Evolutionary conservation across 2,888 invertebrate species (phyloP).

Genomic region (Mythimna lalbum): DNA sequence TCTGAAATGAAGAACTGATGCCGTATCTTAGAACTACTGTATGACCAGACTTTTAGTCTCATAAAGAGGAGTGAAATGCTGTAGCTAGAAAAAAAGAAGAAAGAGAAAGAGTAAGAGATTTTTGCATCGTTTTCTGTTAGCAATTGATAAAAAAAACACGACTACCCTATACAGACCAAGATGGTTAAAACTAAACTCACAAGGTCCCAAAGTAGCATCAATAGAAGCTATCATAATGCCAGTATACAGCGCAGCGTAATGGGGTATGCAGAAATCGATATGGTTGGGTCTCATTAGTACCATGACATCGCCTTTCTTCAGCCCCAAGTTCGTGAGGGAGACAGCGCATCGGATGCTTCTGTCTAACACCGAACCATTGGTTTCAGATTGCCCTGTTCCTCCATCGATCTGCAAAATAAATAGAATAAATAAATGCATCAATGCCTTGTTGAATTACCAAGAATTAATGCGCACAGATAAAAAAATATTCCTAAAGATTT

Average conservation of each 20-base stretch:
- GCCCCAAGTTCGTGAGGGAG: slow-evolving; percentile 77
- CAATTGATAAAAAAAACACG: neutral
- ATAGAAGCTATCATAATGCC: slow-evolving; percentile 78
- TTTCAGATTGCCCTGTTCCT: slow-evolving; percentile 60
- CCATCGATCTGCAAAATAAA: slow-evolving; percentile 59
- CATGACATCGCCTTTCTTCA: slow-evolving; percentile 83
- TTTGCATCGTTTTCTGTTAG: too few species aligned
- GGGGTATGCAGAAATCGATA: slow-evolving; percentile 81
- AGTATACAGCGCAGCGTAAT: slow-evolving; percentile 84
- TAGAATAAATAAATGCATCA: neutral
- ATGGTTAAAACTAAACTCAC: slow-evolving; percentile 61
- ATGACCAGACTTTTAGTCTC: too few species aligned
- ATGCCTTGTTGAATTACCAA: neutral
- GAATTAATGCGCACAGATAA: neutral
- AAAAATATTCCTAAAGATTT: too few species aligned
- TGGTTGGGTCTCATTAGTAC: slow-evolving; percentile 85
- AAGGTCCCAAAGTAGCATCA: slow-evolving; percentile 71
- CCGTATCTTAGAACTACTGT: too few species aligned
- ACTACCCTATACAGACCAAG: neutral
- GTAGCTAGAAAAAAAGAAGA: too few species aligned
- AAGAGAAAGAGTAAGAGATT: too few species aligned
- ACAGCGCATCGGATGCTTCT: slow-evolving; percentile 63
- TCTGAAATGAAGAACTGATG: too few species aligned
- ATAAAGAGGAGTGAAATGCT: too few species aligned
- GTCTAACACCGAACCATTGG: slow-evolving; percentile 45